Evolutionary conservation across 2,113 vertebrate genomes (phyloP).

Genomic region (Heliornis fulica): DNA sequence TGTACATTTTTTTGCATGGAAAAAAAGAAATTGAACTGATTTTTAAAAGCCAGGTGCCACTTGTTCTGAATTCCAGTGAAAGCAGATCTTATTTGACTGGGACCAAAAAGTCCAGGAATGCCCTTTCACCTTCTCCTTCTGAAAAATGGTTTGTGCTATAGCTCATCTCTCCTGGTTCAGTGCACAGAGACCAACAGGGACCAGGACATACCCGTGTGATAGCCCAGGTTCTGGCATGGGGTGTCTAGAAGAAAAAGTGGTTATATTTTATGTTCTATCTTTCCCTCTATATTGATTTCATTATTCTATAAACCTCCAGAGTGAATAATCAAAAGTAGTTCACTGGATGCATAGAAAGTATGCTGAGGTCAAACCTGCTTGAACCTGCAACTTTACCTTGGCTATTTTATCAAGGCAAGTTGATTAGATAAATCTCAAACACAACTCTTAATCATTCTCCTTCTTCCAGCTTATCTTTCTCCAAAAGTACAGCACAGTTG

Average conservation of each 20-base stretch:
- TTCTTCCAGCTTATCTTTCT: constrained; percentile 27
- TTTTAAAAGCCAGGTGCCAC: not conserved
- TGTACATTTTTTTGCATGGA: not conserved
- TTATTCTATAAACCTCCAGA: constrained; percentile 24
- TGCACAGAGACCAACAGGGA: not conserved
- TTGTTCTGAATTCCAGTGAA: not conserved
- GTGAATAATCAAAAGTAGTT: constrained; percentile 16
- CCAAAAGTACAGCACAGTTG: not conserved
- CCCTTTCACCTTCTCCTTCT: not conserved
- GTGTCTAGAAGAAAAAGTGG: not conserved
- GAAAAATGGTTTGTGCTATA: not conserved
- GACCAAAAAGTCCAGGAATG: not conserved
- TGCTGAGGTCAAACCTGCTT: constrained; percentile 8
- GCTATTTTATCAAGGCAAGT: not conserved
- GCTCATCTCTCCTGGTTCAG: not conserved
- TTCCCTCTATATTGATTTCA: constrained; percentile 9
- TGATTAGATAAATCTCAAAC: constrained; percentile 17
- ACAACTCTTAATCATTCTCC: constrained; percentile 10
- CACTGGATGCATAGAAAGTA: not conserved
- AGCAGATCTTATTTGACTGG: not conserved
- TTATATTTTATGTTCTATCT: constrained; percentile 23
- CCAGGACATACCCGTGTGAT: not conserved
- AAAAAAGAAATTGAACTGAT: not conserved
- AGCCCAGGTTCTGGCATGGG: not conserved
- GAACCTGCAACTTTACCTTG: constrained; percentile 21